Conservation (phyloP, 2,888 invertebrate species). For the Melieria picta region DNA sequence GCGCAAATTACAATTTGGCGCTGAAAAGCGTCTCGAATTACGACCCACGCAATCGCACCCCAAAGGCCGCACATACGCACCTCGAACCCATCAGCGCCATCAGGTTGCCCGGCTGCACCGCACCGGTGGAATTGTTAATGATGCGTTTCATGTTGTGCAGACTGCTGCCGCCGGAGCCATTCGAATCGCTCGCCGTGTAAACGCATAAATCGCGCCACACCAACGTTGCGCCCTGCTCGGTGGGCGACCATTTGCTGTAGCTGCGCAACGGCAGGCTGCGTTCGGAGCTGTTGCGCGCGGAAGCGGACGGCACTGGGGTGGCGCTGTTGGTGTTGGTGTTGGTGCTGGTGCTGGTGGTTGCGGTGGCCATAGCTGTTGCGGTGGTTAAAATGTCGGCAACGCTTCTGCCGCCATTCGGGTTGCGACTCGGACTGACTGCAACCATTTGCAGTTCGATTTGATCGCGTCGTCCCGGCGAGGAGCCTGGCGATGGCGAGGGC, state of each 20-base stretch:
- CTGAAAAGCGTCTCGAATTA: background rate
- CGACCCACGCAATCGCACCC: constrained; percentile 15
- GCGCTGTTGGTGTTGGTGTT: constrained; percentile 6
- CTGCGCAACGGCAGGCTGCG: constrained; percentile 63
- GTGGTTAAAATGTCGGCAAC: background rate
- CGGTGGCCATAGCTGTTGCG: too few relatives aligned
- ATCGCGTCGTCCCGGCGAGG: constrained; percentile 36
- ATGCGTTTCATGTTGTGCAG: constrained; percentile 73
- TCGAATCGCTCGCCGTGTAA: constrained; percentile 69
- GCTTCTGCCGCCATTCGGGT: background rate
- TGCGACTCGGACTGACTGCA: background rate
- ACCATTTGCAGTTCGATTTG: constrained; percentile 28
- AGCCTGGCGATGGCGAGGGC: constrained; percentile 39
- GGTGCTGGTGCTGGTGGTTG: background rate
- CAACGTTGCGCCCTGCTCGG: constrained; percentile 76
- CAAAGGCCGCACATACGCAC: constrained; percentile 66
- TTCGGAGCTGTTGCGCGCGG: constrained; percentile 61
- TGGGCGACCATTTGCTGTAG: constrained; percentile 69
- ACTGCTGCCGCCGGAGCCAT: constrained; percentile 62
- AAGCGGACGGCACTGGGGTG: constrained; percentile 33
- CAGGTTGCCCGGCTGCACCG: constrained; percentile 81
- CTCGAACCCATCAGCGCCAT: constrained; percentile 88
- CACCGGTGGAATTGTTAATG: constrained; percentile 84
- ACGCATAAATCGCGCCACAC: constrained; percentile 84
- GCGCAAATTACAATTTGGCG: background rate